Evolutionary conservation across 2,888 invertebrate species (phyloP).

Genomic region (Iphiclides podalirius): DNA sequence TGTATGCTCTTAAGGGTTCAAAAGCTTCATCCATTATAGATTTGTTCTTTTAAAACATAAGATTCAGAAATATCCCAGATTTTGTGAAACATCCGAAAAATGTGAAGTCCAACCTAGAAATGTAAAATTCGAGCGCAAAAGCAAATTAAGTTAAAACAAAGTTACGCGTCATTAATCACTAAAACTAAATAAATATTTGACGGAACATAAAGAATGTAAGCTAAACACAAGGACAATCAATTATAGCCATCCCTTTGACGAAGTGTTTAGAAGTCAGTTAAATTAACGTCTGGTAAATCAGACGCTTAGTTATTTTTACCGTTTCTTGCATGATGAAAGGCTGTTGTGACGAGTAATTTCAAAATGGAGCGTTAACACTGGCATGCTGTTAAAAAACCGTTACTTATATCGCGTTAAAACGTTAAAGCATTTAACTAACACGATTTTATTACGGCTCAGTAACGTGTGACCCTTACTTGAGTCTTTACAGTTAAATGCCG

Average conservation of each 20-base stretch:
- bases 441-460: neutral
- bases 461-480: neutral
- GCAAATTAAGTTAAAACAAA: no score
- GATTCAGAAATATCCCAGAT: no score
- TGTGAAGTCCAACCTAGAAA: no score
- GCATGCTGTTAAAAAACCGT: neutral
- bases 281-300: neutral
- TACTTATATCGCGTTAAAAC: neutral
- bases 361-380: neutral
- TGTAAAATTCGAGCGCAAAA: no score
- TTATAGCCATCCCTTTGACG: conserved; percentile 15
- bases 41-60: no score
- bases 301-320: conserved; percentile 1
- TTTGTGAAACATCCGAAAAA: no score
- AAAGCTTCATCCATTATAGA: no score
- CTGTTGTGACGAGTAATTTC: neutral
- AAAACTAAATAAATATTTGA: no score
- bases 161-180: no score
- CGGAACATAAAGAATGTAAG: no score
- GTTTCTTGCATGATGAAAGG: neutral
- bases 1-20: no score
- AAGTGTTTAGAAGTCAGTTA: conserved; percentile 1
- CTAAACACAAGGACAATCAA: conserved; percentile 7
- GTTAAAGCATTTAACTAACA: neutral
- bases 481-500: neutral